Evolutionary conservation across 2,888 invertebrate species (phyloP).

Genomic region (Pseudoips prasinana): DNA sequence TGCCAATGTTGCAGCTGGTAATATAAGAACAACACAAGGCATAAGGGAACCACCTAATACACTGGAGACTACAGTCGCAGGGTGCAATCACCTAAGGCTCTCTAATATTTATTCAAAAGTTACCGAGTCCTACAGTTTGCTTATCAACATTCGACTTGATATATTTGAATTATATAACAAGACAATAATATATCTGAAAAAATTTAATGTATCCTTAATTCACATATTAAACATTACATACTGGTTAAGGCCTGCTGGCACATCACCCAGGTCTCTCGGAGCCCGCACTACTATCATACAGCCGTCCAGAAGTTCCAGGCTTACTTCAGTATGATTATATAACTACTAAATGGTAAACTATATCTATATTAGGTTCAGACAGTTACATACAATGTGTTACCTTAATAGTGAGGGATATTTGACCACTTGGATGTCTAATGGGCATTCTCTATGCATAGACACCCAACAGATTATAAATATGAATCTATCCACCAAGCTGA

Average conservation of each 20-base stretch:
- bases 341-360: slow-evolving; percentile 55
- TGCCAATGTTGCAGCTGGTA: slow-evolving; percentile 30
- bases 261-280: slow-evolving; percentile 56
- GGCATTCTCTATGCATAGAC: no score
- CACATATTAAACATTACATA: slow-evolving; percentile 69
- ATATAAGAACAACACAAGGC: slow-evolving; percentile 35
- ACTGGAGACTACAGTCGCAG: slow-evolving; percentile 56
- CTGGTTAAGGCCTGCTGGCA: slow-evolving; percentile 73
- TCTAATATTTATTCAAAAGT: slow-evolving; percentile 69
- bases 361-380: slow-evolving; percentile 64
- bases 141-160: slow-evolving; percentile 66
- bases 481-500: no score
- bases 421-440: no score
- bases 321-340: slow-evolving; percentile 50
- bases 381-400: slow-evolving; percentile 44
- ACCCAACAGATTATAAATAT: no score
- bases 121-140: slow-evolving; percentile 63
- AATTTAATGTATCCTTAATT: slow-evolving; percentile 79
- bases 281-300: slow-evolving; percentile 56
- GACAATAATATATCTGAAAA: slow-evolving; percentile 82
- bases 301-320: slow-evolving; percentile 64
- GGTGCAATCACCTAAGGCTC: slow-evolving; percentile 73
- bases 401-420: no score
- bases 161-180: slow-evolving; percentile 82
- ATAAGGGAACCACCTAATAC: slow-evolving; percentile 33